phyloP scores from a whole-genome alignment of 2,797 vertebrate species.

The Morelia viridis region DNA sequence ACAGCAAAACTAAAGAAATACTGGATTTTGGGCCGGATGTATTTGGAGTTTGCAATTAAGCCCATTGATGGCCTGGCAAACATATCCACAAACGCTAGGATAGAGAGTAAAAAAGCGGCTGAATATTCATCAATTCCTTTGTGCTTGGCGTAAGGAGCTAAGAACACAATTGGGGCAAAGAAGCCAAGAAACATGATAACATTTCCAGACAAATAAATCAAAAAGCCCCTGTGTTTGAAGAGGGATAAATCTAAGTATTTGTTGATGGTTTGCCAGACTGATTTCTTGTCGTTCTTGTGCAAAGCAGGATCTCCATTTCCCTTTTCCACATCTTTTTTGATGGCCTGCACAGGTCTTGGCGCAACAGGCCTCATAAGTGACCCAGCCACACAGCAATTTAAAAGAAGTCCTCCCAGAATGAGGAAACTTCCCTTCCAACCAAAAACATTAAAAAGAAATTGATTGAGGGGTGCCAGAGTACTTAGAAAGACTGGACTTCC shows the following conservation, averaged over 20 bases:
- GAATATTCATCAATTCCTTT: slow-evolving; percentile 92
- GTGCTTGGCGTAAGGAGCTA: slow-evolving; percentile 92
- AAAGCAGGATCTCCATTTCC: slow-evolving; percentile 27
- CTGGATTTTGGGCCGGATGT: slow-evolving; percentile 89
- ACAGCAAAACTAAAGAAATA: slow-evolving; percentile 95
- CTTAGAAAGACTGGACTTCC: slow-evolving; percentile 97
- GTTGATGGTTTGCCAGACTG: slow-evolving; percentile 77
- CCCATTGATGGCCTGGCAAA: slow-evolving; percentile 91
- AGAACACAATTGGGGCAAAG: slow-evolving; percentile 93
- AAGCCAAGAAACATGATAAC: slow-evolving; percentile 96
- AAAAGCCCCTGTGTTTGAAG: slow-evolving; percentile 93
- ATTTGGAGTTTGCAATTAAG: slow-evolving; percentile 87
- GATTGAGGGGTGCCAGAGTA: slow-evolving; percentile 93
- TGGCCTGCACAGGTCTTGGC: slow-evolving; percentile 53
- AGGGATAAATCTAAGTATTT: slow-evolving; percentile 89
- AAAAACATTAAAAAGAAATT: slow-evolving; percentile 89
- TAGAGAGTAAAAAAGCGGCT: slow-evolving; percentile 90
- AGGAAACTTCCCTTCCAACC: slow-evolving; percentile 97
- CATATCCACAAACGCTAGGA: slow-evolving; percentile 97
- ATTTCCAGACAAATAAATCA: slow-evolving; percentile 95
- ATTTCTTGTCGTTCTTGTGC: slow-evolving; percentile 68
- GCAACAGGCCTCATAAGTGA: slow-evolving; percentile 90
- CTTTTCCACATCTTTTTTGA: slow-evolving; percentile 74
- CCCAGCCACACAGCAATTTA: slow-evolving; percentile 94
- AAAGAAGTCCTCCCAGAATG: slow-evolving; percentile 87